Base-by-base conservation (phyloP, 2,113 vertebrate genomes). In the Eonycteris spelaea region DNA sequence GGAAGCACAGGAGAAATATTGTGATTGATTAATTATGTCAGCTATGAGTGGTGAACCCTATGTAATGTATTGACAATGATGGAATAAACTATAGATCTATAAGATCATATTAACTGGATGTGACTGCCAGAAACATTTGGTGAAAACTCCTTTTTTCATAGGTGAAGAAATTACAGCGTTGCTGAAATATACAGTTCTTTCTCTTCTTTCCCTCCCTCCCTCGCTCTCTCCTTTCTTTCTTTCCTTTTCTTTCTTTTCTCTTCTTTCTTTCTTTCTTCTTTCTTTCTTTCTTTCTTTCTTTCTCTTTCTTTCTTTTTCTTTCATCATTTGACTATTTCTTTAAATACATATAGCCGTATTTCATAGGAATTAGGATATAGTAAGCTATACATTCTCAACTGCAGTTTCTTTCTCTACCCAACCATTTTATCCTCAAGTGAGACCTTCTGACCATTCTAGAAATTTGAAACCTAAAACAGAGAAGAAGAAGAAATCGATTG, bases 401-500 rank as follows among this genome's bases (percentile, higher is more conserved):
- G 57, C 13, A 53, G 11, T 84, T 80, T 48, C 57, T 75, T 75
- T 61, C 38, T 89, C 30, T 9, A 61, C n/a, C 24, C 79, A 48
- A 2, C 45, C 40, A 0, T 77, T 86, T 94, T 63, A 74, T 91
- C 40, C 65, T 80, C 51, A 84, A 90, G 40, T 78, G 45, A 85
- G 51, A 79, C 30, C 11, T 19, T 30, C 91, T n/a, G 89, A 91
- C 51, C 26, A 61, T 77, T 94, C 57, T 77, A 92, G 70, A 93
- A 97, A 40, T 40, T 83, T 93, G 15, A 35, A 83, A 19, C 19
- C 35, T 61, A 28, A 61, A 61, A 61, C 21, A 57, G 55, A 57
- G 92, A 92, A 87, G 59, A 92, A 77, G 65, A 94, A 83, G 30
- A 86, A 93, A 80, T 51, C 82, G 4, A 13, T 94, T 53, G 35